Evolutionary conservation across 2,888 invertebrate genomes (phyloP).

Genomic region (Diaphora mendica): DNA sequence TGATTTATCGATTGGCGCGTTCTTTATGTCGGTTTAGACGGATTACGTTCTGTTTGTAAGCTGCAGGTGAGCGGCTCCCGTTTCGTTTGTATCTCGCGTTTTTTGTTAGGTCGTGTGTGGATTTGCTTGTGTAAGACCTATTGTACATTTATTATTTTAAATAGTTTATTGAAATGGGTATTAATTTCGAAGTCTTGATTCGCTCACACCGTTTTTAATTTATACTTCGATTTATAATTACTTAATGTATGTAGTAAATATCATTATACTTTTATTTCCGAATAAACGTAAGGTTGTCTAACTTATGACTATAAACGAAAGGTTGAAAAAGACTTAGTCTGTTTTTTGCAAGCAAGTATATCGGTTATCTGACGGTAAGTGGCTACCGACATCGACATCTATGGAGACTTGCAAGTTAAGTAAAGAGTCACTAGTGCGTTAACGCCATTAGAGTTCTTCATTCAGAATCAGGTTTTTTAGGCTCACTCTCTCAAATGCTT

Average conservation of each 20-base stretch:
- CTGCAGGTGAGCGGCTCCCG: conserved; percentile 68
- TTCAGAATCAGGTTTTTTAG: too few relatives aligned
- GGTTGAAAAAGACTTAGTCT: not conserved
- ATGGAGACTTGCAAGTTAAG: too few relatives aligned
- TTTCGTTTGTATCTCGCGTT: conserved; percentile 47
- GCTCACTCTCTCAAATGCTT: too few relatives aligned
- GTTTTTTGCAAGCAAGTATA: not conserved
- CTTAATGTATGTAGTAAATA: not conserved
- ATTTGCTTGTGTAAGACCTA: conserved; percentile 13
- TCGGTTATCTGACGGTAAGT: too few relatives aligned
- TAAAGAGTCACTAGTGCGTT: too few relatives aligned
- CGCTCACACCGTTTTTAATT: not conserved
- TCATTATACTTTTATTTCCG: not conserved
- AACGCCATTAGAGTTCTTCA: too few relatives aligned
- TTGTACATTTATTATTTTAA: not conserved
- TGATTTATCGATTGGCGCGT: conserved; percentile 83
- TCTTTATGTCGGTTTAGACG: conserved; percentile 72
- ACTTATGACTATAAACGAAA: too few relatives aligned
- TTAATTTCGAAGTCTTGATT: conserved; percentile 8
- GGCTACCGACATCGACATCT: too few relatives aligned
- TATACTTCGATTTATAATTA: not conserved
- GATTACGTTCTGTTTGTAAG: conserved; percentile 78
- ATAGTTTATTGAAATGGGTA: not conserved
- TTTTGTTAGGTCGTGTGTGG: conserved; percentile 34
- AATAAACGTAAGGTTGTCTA: not conserved